These are phyloP conservation scores for Meta bourneti DNA, from an alignment of 2,888 invertebrate species.

Conservation along the genomic window DNA sequence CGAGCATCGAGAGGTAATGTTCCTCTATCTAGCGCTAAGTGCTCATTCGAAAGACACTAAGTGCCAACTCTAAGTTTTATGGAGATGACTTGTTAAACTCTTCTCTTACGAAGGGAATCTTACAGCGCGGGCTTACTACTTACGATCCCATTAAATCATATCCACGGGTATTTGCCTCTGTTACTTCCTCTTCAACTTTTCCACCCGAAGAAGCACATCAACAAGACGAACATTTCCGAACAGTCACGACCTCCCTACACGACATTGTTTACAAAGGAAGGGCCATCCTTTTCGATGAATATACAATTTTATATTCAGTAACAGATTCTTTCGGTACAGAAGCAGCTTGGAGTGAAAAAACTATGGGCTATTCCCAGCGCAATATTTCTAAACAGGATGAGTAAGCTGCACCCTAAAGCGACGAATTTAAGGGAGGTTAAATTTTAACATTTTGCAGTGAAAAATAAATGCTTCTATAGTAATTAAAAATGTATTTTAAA, in stretches of 20 bases:
- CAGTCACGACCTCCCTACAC: neutral
- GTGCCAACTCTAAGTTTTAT: slow-evolving; percentile 74
- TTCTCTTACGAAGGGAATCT: slow-evolving; percentile 62
- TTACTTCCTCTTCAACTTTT: slow-evolving; percentile 65
- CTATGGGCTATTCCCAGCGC: too few species aligned
- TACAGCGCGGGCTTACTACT: slow-evolving; percentile 66
- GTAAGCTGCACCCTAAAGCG: too few species aligned
- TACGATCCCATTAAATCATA: slow-evolving; percentile 74
- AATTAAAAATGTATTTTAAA: too few species aligned
- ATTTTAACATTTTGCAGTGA: too few species aligned
- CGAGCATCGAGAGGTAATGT: slow-evolving; percentile 75
- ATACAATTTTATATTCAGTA: neutral
- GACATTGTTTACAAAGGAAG: neutral
- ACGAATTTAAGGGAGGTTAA: too few species aligned
- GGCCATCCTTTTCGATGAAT: neutral
- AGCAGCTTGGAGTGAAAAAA: too few species aligned
- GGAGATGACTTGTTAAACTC: slow-evolving; percentile 76
- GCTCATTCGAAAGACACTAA: slow-evolving; percentile 75
- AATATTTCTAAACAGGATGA: too few species aligned
- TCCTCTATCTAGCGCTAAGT: slow-evolving; percentile 75
- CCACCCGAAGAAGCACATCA: slow-evolving; percentile 52
- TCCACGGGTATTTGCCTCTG: slow-evolving; percentile 66
- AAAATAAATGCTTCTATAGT: too few species aligned
- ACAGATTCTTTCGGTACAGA: too few species aligned
- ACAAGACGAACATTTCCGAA: neutral